Base-by-base conservation (phyloP, 2,113 vertebrate genomes). In the Prietella phreatophila region DNA sequence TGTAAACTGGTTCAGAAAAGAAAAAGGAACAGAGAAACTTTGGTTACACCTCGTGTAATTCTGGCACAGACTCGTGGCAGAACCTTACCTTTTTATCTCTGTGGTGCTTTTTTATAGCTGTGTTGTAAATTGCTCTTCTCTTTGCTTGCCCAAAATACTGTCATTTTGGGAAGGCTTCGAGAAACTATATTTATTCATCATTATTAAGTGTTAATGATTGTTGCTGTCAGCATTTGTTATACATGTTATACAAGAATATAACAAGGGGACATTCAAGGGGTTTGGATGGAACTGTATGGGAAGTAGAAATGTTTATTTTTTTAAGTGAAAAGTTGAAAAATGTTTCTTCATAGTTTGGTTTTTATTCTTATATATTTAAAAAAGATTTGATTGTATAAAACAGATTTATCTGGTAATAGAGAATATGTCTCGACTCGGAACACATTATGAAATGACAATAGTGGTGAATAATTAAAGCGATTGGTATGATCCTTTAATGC, bases 171-270 rank as follows among this genome's bases (percentile, higher is more conserved):
- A 96, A 97, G 96, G 97, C 98, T 97, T 95, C 94, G 97, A 98
- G 97, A 96, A 95, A 94, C 95, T 95, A 95, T 96, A 95, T 96
- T 94, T 95, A 96, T 96, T 97, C 85, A 93, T 94, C 93, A 92
- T 95, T 95, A 94, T 96, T 93, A 94, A 95, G 93, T 95, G 95
- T 95, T 96, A 94, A 95, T 93, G 94, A 95, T 94, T 90, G 90
- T 91, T 97, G 97, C 97, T 97, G 97, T 95, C 96, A 97, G 96
- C 97, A 96, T 97, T 97, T 97, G 97, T 97, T 97, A 96, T 97
- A 96, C 33, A 53, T 84, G 47, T 82, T 61, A 82, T 55, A 47
- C 96, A 98, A 97, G 96, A 95, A 95, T 96, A 95, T 95, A 95
- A 96, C 95, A 95, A 96, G 96, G 97, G 95, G 96, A 96, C 94